Evolutionary conservation across 2,888 invertebrate genomes (phyloP).

Genomic region (Galerucella nymphaeae): DNA sequence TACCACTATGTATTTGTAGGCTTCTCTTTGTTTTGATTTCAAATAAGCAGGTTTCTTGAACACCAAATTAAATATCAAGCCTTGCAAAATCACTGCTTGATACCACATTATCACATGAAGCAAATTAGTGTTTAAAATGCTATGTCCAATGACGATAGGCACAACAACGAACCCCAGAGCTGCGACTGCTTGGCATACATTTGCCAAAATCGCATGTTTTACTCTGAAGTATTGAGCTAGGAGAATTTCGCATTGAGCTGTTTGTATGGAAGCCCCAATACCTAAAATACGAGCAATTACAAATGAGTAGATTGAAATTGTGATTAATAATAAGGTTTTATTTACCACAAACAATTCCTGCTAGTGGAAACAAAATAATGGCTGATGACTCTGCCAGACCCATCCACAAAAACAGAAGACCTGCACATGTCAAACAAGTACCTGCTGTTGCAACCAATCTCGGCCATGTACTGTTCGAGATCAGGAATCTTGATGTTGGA

Average conservation of each 20-base stretch:
- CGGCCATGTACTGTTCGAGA: conserved; percentile 71
- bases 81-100: conserved; percentile 70
- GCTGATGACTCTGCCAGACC: conserved; percentile 50
- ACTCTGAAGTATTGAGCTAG: conserved; percentile 71
- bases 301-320: not conserved
- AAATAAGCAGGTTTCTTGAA: conserved; percentile 69
- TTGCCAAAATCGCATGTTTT: conserved; percentile 67
- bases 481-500: conserved; percentile 71
- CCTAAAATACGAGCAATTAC: conserved; percentile 61
- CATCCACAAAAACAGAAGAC: conserved; percentile 68
- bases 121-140: conserved; percentile 65
- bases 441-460: conserved; percentile 70
- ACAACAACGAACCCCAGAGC: conserved; percentile 69
- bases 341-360: conserved; percentile 65
- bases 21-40: conserved; percentile 53
- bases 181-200: conserved; percentile 68
- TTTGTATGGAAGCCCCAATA: conserved; percentile 69
- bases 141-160: conserved; percentile 67
- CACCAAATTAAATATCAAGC: conserved; percentile 67
- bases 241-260: conserved; percentile 70
- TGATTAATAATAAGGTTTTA: not conserved
- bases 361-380: conserved; percentile 57
- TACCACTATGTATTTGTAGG: conserved; percentile 58
- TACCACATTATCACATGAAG: conserved; percentile 69
- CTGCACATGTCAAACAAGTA: conserved; percentile 70